Base-by-base conservation (phyloP, 2,113 vertebrate genomes). In the Tylochromis polylepis region DNA sequence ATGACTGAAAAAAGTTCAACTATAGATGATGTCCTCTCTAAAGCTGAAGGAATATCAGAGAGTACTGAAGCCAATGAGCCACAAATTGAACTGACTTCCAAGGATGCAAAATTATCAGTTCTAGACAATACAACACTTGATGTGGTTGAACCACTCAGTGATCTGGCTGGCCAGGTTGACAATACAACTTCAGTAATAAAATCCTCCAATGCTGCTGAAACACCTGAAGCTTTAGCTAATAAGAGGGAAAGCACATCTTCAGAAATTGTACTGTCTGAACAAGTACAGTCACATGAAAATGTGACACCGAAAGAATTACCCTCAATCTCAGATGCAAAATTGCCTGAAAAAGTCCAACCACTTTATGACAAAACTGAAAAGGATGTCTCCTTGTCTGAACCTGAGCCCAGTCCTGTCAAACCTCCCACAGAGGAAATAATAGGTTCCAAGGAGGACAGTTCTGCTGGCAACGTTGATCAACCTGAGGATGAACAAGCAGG, bases 401-500 rank as follows among this genome's bases (percentile, higher is more conserved):
- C 41, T 22, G 82, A 93, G 53, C 15, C 72, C 5, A 60, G 29
- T 89, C 43, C 59, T 85, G 27, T 77, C 20, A 84, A 53, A 65
- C 24, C 67, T 85, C n/a, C 41, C 6, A 29, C 34, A 36, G 85
- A 93, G 20, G 85, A 92, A 91, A 80, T 60, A 3, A 11, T 11
- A 59, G 24, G 58, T 5, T 77, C 89, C 5, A 90, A 90, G 5
- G 85, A 90, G 8, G 86, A 91, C 2, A 58, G 12, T 70, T 18
- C 56, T 43, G 14, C 16, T 43, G 29, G 41, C 10, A 86, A 90
- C 38, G 41, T 15, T 85, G 85, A 79, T 85, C 65, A 90, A 24
- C 38, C 81, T 27, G 88, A 90, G 75, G 34, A 18, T 67, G 84
- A 92, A 11, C 87, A 93, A 78, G 20, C 67, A 70, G 90, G 46